Percentiles rank a stretch among this genome's conserved stretches.
Evolutionary conservation across 2,113 vertebrate genomes (phyloP).

Genomic region (Collichthys lucidus): DNA sequence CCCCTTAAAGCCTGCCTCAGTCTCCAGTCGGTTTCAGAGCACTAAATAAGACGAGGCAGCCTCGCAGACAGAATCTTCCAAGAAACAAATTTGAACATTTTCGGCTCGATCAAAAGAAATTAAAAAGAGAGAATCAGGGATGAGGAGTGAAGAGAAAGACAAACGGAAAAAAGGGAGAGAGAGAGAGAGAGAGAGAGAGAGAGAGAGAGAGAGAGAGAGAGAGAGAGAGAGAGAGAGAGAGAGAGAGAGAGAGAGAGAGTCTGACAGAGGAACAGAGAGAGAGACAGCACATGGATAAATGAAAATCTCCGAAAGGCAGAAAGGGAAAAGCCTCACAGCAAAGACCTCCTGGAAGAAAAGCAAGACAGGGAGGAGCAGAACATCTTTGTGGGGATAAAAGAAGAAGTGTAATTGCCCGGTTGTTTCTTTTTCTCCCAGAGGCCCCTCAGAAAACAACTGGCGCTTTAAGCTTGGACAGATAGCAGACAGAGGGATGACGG

Average conservation of each 20-base stretch:
- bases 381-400: slow-evolving; percentile 77
- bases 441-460: slow-evolving; percentile 74
- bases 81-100: slow-evolving; percentile 40
- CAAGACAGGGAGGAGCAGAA: slow-evolving; percentile 64
- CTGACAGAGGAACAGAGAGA: slow-evolving; percentile 42
- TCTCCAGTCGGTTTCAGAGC: slow-evolving; percentile 37
- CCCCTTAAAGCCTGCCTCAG: slow-evolving; percentile 32
- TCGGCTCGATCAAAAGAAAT: slow-evolving; percentile 26
- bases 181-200: slow-evolving; percentile 4
- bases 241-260: slow-evolving; percentile 2
- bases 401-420: slow-evolving; percentile 72
- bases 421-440: slow-evolving; percentile 77
- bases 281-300: slow-evolving; percentile 52
- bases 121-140: slow-evolving; percentile 27
- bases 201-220: slow-evolving; percentile 37
- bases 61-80: slow-evolving; percentile 18
- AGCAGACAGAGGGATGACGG: slow-evolving; percentile 76
- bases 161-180: slow-evolving; percentile 17
- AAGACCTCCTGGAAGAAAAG: slow-evolving; percentile 72
- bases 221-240: slow-evolving; percentile 16
- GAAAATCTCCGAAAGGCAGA: slow-evolving; percentile 61
- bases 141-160: neutral
- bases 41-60: neutral
- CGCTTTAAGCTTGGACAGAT: slow-evolving; percentile 79
- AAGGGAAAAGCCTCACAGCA: slow-evolving; percentile 63